Evolutionary conservation across 2,888 invertebrate species (phyloP), one percentile per base, ranked within the genome.

Genomic region (Sinelater perroti): DNA sequence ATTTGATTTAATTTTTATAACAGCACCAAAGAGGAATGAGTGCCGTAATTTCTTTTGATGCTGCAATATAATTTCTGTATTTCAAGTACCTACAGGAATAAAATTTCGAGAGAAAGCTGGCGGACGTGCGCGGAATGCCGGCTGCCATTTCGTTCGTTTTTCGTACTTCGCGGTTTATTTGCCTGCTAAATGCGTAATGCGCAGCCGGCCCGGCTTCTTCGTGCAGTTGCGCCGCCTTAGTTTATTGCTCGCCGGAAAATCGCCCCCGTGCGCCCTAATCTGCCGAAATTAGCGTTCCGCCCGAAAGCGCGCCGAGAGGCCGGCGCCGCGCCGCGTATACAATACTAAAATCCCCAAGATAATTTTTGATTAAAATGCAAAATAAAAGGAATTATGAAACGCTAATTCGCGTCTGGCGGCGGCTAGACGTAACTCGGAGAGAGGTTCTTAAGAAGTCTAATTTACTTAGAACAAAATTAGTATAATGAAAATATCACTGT

Each of bases 1-100:
- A 78, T 78, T 78, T 78, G 77, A 78, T 78, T 78, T 76, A 76
- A 78, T 78, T 78, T 77, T 76, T 77, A 75, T 76, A 76, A 75
- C 75, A 73, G 73, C 75, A 52, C 56, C 71, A 76, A 75, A 76
- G 76, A 75, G 76, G 73, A 75, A 75, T 72, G 77, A 77, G 77
- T 77, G 77, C 73, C 73, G 78, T 78, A 78, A 78, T 78, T 78
- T 76, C 77, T 77, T 78, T 78, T 78, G 78, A 78, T 74, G 77
- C 75, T 74, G 72, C 74, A 78, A 78, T 76, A 75, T 75, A 77
- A 78, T 78, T 78, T 77, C 74, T 74, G 73, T 73, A 73, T 75
- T 74, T 72, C 75, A 71, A 74, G 72, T 73, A 73, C 70, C 70
- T 72, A 65, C 55, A 65, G 66, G 72, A 72, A 72, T 69, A 68